Conservation (phyloP, 2,797 vertebrate genomes). For the Zonotrichia albicollis region DNA sequence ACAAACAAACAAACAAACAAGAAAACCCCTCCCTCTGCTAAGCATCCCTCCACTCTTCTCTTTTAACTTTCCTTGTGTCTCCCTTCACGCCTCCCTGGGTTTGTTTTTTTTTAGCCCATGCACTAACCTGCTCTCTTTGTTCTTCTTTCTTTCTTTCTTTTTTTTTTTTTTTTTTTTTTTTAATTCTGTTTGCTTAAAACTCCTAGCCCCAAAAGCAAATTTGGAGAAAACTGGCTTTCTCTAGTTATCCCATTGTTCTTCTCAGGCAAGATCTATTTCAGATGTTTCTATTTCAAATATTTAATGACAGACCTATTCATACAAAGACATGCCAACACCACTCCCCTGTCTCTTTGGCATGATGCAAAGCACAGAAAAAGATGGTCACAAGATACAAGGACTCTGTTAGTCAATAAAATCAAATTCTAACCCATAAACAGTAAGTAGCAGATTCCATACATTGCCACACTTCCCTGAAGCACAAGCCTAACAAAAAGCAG, state of each 20-base stretch:
- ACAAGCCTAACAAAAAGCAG: background rate
- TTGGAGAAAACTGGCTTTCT: slow-evolving; percentile 63
- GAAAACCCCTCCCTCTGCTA: background rate
- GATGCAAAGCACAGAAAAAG: slow-evolving; percentile 54
- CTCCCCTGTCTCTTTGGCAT: slow-evolving; percentile 61
- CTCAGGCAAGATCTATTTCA: slow-evolving; percentile 68
- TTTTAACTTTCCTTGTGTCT: background rate
- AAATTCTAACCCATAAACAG: background rate
- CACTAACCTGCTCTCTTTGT: background rate
- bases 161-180: too few species aligned
- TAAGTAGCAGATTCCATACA: background rate
- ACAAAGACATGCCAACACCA: slow-evolving; percentile 67
- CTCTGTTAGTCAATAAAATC: slow-evolving; percentile 36
- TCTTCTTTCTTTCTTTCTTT: background rate
- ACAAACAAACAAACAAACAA: background rate
- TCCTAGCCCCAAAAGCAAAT: slow-evolving; percentile 15
- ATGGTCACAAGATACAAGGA: slow-evolving; percentile 41
- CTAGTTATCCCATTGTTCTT: slow-evolving; percentile 65
- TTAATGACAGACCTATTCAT: slow-evolving; percentile 72
- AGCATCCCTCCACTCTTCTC: background rate
- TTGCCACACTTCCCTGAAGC: background rate
- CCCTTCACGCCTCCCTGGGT: background rate
- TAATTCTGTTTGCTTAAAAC: background rate
- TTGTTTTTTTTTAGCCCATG: background rate
- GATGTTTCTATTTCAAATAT: slow-evolving; percentile 71